Percentiles rank a stretch among this genome's conserved stretches.
Conservation (phyloP, 2,797 vertebrate genomes). For the Lacerta agilis region DNA sequence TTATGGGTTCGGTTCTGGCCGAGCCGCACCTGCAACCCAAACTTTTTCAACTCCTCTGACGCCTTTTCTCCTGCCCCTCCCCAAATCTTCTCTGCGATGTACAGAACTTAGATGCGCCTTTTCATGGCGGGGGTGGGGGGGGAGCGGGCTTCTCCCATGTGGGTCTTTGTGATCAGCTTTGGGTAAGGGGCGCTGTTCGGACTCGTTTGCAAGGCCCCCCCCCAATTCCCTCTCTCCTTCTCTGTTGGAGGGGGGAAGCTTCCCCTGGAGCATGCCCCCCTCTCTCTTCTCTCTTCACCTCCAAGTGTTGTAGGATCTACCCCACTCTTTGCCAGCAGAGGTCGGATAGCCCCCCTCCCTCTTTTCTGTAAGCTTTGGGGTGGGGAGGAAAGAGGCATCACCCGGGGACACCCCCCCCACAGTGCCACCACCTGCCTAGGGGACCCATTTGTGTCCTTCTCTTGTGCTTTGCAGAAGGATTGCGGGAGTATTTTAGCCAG, state of each 20-base stretch:
- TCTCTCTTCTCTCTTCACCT: background rate
- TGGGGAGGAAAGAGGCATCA: background rate
- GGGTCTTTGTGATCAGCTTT: slow-evolving; percentile 14
- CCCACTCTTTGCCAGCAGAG: background rate
- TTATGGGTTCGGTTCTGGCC: slow-evolving; percentile 2
- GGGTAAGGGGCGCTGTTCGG: background rate
- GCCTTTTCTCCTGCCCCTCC: slow-evolving; percentile 14
- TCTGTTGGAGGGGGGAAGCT: background rate
- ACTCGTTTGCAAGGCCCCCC: background rate
- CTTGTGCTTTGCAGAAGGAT: slow-evolving; percentile 87
- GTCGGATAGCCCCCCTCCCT: background rate
- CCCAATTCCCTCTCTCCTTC: no score
- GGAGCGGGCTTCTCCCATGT: background rate
- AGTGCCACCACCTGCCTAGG: slow-evolving; percentile 49
- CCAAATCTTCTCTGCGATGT: slow-evolving; percentile 25
- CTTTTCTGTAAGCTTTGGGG: background rate
- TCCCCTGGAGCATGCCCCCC: background rate
- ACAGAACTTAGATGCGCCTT: background rate
- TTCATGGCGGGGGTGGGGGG: background rate
- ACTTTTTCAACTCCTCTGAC: slow-evolving; percentile 56
- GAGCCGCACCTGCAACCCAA: slow-evolving; percentile 46
- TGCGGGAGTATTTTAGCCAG: slow-evolving; percentile 99
- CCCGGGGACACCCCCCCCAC: slow-evolving; percentile 28
- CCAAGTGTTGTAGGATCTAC: background rate
- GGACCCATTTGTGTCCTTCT: background rate